A percentile compares a stretch with the other conserved stretches of the same genome.
Evolutionary conservation across 2,888 invertebrate genomes (phyloP).

Genomic region (Drosophila robusta): DNA sequence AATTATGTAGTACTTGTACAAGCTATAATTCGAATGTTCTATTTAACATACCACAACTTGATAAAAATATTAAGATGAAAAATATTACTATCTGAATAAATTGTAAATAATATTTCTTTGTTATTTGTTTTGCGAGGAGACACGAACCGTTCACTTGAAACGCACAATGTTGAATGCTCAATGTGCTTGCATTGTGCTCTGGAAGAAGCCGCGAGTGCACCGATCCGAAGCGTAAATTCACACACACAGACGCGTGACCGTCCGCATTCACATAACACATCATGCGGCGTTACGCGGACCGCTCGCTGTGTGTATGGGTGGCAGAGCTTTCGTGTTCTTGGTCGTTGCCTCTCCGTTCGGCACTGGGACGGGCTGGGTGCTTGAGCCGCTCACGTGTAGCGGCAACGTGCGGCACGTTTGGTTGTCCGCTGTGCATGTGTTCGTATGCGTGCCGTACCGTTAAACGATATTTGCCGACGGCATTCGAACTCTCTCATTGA

Average conservation of each 20-base stretch:
- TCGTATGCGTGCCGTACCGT: conserved; percentile 33
- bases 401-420: conserved; percentile 80
- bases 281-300: conserved; percentile 25
- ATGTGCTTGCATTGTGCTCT: conserved; percentile 15
- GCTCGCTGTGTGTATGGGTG: conserved; percentile 1
- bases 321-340: conserved; percentile 23
- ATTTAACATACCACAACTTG: conserved; percentile 12
- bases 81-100: background rate
- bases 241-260: conserved; percentile 41
- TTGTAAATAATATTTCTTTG: conserved; percentile 13
- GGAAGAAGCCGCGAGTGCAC: conserved; percentile 27
- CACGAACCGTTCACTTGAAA: conserved; percentile 61
- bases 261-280: conserved; percentile 65
- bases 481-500: conserved; percentile 19
- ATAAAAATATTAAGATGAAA: background rate
- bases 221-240: conserved; percentile 23
- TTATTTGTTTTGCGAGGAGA: conserved; percentile 10
- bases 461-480: conserved; percentile 34
- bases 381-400: conserved; percentile 73
- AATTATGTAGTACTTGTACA: background rate
- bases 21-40: background rate
- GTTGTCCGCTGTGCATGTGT: conserved; percentile 36
- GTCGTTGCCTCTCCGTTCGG: conserved; percentile 23
- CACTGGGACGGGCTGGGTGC: conserved; percentile 7
- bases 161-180: conserved; percentile 66